A percentile compares a stretch with the other conserved stretches of the same genome.
Evolutionary conservation across 1,140 invertebrate species (phyloP).

Genomic region (Lanistes nyassanus): DNA sequence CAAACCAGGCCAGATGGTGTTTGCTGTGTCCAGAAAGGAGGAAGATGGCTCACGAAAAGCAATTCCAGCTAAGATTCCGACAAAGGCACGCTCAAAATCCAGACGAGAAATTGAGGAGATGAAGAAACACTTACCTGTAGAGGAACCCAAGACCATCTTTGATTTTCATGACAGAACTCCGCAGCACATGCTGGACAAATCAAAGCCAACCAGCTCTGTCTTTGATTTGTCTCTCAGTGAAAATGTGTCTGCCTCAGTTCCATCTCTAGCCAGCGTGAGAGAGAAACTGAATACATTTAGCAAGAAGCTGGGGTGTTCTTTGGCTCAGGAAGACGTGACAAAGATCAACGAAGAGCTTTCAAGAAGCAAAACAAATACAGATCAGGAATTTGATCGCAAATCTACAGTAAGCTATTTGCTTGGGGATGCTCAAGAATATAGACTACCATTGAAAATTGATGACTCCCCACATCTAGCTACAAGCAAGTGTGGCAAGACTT

Average conservation of each 20-base stretch:
- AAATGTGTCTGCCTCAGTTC: conserved; percentile 16
- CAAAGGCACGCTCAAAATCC: conserved; percentile 42
- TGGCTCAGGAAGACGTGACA: background rate
- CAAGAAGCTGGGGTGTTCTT: background rate
- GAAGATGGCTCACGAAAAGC: conserved; percentile 45
- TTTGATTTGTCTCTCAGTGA: conserved; percentile 43
- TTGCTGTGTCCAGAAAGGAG: conserved; percentile 43
- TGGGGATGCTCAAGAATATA: conserved; percentile 16
- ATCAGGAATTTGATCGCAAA: background rate
- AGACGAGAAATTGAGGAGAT: conserved; percentile 39
- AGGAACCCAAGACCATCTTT: conserved; percentile 42
- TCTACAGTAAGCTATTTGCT: background rate
- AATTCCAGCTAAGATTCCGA: conserved; percentile 38
- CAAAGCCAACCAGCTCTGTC: conserved; percentile 18
- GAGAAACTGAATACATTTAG: conserved; percentile 6
- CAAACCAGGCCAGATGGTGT: conserved; percentile 47
- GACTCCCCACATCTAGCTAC: background rate
- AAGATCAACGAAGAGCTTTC: conserved; percentile 2
- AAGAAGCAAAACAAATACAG: background rate
- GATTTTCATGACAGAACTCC: conserved; percentile 54
- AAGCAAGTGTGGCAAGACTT: conserved; percentile 11
- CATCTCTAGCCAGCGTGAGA: conserved; percentile 11
- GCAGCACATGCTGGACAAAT: conserved; percentile 13
- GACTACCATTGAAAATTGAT: conserved; percentile 23
- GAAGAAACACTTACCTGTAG: conserved; percentile 25